Base-by-base conservation (phyloP, 2,113 vertebrate species). In the Machaerirhynchus nigripectus region DNA sequence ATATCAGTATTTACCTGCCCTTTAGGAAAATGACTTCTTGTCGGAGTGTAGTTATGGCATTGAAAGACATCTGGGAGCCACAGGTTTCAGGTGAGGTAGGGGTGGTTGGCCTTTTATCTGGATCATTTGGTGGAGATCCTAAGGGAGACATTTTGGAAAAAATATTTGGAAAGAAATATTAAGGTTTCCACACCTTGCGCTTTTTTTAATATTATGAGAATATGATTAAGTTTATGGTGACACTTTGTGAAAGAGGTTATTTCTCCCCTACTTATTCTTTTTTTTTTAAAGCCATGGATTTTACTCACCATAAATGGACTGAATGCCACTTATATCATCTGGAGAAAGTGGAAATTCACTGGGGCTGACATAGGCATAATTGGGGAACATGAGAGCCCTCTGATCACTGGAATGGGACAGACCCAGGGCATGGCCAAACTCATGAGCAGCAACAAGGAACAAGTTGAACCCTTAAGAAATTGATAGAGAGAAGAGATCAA, bases 371-470 rank as follows among this genome's bases (percentile, higher is more conserved):
- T 97, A 99, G 68, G 97, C 97, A 6, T 99, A 99, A 27, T 95
- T 78, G 16, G 99, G 98, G 90, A 97, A 99, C 99, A 99, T 99
- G 94, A 99, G 97, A 4, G 99, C 98, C 73, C 97, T 98, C 39
- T 96, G 97, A 68, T 99, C 98, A 4, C 24, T 60, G 53, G 99
- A 99, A 95, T 99, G 99, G 30, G 97, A 97, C 53, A 99, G 98
- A 22, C 99, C 99, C 85, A 99, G 90, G 18, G 99, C 98, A 65
- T 99, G 99, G 39, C 99, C 99, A 95, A 99, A 98, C 97, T 99
- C 99, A 97, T 99, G 99, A 93, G 99, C 99, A 73, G 99, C 99
- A 73, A 99, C 99, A 8, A 99, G 85, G 96, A 99, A 99, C 92
- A 99, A 97, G 81, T 97, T 98, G 76, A 98, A 98, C 13, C 99